Evolutionary conservation across 2,888 invertebrate genomes (phyloP), one percentile per base, ranked within the genome.

Genomic region (Drosophila tripunctata): DNA sequence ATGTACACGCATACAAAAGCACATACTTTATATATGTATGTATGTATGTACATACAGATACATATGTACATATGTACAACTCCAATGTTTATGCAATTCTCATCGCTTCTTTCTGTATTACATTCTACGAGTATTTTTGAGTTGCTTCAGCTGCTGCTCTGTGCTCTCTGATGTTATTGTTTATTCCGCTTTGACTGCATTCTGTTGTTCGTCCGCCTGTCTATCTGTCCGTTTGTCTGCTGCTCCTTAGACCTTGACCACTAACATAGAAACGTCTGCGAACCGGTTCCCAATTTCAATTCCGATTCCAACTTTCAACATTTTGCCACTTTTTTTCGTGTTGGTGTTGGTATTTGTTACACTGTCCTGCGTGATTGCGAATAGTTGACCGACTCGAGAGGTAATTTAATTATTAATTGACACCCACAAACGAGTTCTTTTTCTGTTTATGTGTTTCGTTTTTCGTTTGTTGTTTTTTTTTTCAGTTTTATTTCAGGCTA

Each of bases 181-280:
- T 80, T 82, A 73, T 78, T 80, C 63, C 55, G 58, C 74, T 78
- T 80, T 75, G 70, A 55, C 51, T 65, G 72, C 70, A 73, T 78
- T 80, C 69, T 75, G 57, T 31, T 44, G 21, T 50, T 21, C 19
- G 60, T 56, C 38, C 30, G 21, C 19, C n/a, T 45, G 33, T 51
- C 43, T 27, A 40, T 14, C 36, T 45, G 57, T 54, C 69, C 33
- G 27, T 38, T 31, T 74, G 82, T 82, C 85, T 60, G 71, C 67
- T 89, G 89, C 87, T 89, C 90, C 89, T 90, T 90, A 90, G 91
- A 90, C 90, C 91, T 90, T 90, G 90, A 90, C 90, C 90, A 90
- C 90, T 90, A 90, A 90, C 90, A 90, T 80, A 80, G 86, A 80
- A 82, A 79, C 67, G 67, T 67, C 58, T 67, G 62, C 58, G 30